These are phyloP conservation scores for Eupithecia pulchellata DNA, from an alignment of 2,888 invertebrate genomes.

Conservation along the genomic window DNA sequence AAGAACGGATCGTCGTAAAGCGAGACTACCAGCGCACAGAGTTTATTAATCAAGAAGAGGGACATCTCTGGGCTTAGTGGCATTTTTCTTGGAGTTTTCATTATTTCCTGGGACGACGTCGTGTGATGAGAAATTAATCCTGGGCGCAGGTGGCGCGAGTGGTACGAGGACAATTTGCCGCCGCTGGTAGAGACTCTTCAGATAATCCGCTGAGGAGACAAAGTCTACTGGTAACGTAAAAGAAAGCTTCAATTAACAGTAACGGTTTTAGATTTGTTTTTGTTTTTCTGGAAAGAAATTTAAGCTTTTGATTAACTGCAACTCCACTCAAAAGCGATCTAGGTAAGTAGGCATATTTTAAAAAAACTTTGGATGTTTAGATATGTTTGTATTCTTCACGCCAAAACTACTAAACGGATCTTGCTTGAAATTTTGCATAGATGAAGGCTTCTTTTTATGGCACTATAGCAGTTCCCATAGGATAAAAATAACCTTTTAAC, in stretches of 20 bases:
- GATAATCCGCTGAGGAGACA: conserved; percentile 56
- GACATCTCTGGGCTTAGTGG: conserved; percentile 70
- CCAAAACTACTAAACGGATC: too few species aligned
- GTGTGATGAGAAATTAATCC: conserved; percentile 84
- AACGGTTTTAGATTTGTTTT: not conserved
- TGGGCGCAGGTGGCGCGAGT: conserved; percentile 76
- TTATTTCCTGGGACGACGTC: conserved; percentile 73
- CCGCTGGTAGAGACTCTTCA: conserved; percentile 44
- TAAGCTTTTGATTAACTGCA: not conserved
- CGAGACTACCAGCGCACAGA: conserved; percentile 52
- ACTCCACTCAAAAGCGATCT: not conserved
- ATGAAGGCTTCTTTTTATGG: too few species aligned
- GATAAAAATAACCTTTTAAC: too few species aligned
- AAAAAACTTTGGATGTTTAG: too few species aligned
- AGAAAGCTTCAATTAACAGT: conserved; percentile 23
- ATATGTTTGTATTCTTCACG: too few species aligned
- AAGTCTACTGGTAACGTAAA: conserved; percentile 19
- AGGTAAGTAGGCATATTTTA: not conserved
- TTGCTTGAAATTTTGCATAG: too few species aligned
- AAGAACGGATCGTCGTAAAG: conserved; percentile 56
- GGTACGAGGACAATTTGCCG: conserved; percentile 69
- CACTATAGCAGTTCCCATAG: too few species aligned
- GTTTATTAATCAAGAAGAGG: conserved; percentile 79
- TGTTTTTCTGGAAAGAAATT: not conserved
- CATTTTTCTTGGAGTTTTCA: conserved; percentile 78